These are phyloP conservation scores for Perca schrenkii DNA, from an alignment of 2,113 vertebrate species.

Conservation along the genomic window DNA sequence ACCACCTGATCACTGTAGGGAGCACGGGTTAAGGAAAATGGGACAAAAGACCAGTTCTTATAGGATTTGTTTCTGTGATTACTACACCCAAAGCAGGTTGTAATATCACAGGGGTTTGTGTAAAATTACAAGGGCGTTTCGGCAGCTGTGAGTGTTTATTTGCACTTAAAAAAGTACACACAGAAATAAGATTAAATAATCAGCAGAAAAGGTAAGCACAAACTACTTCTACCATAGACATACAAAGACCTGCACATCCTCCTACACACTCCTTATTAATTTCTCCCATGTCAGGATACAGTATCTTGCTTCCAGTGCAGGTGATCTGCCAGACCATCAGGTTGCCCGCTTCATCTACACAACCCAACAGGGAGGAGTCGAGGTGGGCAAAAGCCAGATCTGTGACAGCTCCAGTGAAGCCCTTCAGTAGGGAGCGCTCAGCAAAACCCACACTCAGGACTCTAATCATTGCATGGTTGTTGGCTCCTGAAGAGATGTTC, in stretches of 20 bases:
- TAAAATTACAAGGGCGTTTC: not conserved
- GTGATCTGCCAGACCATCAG: constrained; percentile 96
- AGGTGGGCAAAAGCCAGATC: constrained; percentile 97
- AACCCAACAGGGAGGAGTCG: constrained; percentile 94
- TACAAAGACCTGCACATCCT: not conserved
- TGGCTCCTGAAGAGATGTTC: constrained; percentile 86
- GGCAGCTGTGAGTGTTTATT: not conserved
- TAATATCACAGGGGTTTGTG: not conserved
- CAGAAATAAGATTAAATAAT: not conserved
- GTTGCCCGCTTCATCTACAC: constrained; percentile 95
- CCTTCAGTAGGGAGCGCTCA: constrained; percentile 93
- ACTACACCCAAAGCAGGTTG: not conserved
- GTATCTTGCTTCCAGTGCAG: constrained; percentile 91
- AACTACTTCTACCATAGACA: not conserved
- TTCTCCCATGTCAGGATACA: constrained; percentile 86
- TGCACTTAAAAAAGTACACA: not conserved
- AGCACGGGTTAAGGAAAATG: constrained; percentile 79
- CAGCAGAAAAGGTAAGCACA: not conserved
- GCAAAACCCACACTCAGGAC: constrained; percentile 91
- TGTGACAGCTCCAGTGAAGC: constrained; percentile 93
- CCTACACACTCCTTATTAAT: not conserved
- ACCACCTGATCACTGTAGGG: constrained; percentile 91
- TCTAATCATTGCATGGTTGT: constrained; percentile 94
- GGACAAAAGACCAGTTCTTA: not conserved
- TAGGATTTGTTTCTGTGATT: not conserved